Base-by-base conservation (phyloP, 2,888 invertebrate genomes). In the Horisme vitalbata region DNA sequence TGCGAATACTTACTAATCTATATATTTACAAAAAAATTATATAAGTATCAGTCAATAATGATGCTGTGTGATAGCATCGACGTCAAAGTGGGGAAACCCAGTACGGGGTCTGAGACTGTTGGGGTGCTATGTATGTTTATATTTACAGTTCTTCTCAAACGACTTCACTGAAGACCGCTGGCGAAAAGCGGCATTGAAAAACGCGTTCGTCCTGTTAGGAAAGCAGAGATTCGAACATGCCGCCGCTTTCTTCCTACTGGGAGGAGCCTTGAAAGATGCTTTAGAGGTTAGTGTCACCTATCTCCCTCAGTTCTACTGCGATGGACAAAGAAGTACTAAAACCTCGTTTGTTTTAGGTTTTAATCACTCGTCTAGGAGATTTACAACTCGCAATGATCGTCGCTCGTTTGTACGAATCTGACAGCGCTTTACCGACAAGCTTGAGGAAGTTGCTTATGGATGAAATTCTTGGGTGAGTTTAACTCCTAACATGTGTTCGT, bases 191-290 rank as follows among this genome's bases (percentile, higher is more conserved):
- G 99, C 99, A 0, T 79, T 99, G 52, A 99, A 99, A 86, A 99
- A 99, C 79, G 99, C 99, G 0, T 99, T 98, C 75, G 98, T 97
- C 1, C 84, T 99, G 27, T 91, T 99, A 24, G 97, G 99, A 2
- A 97, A 96, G 71, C 99, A 99, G 81, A 82, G 99, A 35, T 99
- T 99, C 76, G 96, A 97, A 51, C 99, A 99, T 73, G 99, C 99
- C 0, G 99, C 99, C 0, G 99, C 99, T 0, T 99, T 99, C 90
- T 99, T 99, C 84, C 90, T 99, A 39, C 89, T 99, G 3, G 99
- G 97, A 12, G 98, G 97, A 12, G 95, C 97, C 20, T 84, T 99
- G 18, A 95, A 96, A 64, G 99, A 99, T 82, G 99, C 99, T 3
- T 92, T 99, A 41, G 98, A 99, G 91, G 96, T 96, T 77, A 24